A percentile compares a stretch with the other conserved stretches of the same genome.
phyloP scores from a whole-genome alignment of 2,888 invertebrate genomes.

The Tenthredo amoena region DNA sequence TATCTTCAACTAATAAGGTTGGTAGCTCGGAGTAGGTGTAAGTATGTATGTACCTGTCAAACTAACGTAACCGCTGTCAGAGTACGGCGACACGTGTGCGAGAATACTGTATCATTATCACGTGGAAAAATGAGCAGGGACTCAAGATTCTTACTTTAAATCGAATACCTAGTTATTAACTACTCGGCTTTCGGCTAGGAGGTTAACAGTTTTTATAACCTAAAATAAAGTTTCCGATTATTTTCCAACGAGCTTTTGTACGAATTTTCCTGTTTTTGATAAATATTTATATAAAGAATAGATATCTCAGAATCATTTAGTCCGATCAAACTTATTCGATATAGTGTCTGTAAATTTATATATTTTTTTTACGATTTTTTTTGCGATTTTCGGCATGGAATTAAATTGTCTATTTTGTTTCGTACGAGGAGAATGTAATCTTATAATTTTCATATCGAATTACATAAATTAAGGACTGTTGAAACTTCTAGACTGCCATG shows the following conservation, averaged over 20 bases:
- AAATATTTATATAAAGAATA: background rate
- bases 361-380: background rate
- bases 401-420: background rate
- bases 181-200: background rate
- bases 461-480: background rate
- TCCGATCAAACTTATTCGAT: background rate
- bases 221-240: background rate
- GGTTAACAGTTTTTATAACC: background rate
- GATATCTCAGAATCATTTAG: background rate
- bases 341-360: background rate
- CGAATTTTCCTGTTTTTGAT: background rate
- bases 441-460: background rate
- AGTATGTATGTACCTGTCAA: slow-evolving; percentile 29
- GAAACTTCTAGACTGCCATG: background rate
- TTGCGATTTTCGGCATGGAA: background rate
- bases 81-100: slow-evolving; percentile 47
- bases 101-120: slow-evolving; percentile 19
- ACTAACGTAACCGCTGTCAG: slow-evolving; percentile 42
- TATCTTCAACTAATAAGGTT: background rate
- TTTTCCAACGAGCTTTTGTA: background rate
- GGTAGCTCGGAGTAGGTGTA: background rate
- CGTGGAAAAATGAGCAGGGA: background rate
- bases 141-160: background rate
- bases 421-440: background rate
- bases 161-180: background rate